A percentile compares a stretch with the other conserved stretches of the same genome.
These are phyloP conservation scores for Oryzias curvinotus DNA, from an alignment of 2,113 vertebrate species.

Conservation along the genomic window DNA sequence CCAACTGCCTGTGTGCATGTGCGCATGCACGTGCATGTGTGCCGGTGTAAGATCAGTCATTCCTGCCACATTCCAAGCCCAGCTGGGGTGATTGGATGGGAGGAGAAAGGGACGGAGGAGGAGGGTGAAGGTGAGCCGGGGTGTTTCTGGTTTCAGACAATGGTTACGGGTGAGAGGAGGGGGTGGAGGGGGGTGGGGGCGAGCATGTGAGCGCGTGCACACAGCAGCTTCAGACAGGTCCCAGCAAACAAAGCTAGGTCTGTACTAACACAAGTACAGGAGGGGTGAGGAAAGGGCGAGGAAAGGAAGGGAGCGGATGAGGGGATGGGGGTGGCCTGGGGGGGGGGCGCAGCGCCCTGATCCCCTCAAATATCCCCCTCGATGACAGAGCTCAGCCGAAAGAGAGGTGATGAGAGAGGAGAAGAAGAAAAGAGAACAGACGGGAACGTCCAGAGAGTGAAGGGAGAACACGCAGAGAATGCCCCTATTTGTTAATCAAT, in stretches of 20 bases:
- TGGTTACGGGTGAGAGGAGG: conserved; percentile 66
- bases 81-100: conserved; percentile 74
- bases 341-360: conserved; percentile 76
- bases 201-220: conserved; percentile 29
- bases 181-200: conserved; percentile 46
- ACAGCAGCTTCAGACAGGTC: conserved; percentile 65
- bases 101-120: conserved; percentile 61
- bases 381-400: conserved; percentile 86
- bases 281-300: conserved; percentile 50
- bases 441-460: conserved; percentile 65
- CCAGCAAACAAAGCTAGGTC: conserved; percentile 87
- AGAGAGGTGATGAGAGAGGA: conserved; percentile 77
- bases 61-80: conserved; percentile 73
- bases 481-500: conserved; percentile 86
- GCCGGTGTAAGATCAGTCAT: conserved; percentile 57
- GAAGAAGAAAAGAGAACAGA: conserved; percentile 64
- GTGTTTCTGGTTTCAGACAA: conserved; percentile 78
- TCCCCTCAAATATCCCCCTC: conserved; percentile 92
- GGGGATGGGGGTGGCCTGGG: conserved; percentile 1
- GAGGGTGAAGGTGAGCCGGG: conserved; percentile 60
- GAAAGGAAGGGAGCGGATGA: conserved; percentile 50
- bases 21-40: conserved; percentile 43
- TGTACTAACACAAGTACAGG: conserved; percentile 85
- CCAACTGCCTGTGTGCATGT: conserved; percentile 19
- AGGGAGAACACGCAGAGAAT: conserved; percentile 76